Evolutionary conservation across 2,113 vertebrate genomes (phyloP).

Genomic region (Ceuthmochares aereus): DNA sequence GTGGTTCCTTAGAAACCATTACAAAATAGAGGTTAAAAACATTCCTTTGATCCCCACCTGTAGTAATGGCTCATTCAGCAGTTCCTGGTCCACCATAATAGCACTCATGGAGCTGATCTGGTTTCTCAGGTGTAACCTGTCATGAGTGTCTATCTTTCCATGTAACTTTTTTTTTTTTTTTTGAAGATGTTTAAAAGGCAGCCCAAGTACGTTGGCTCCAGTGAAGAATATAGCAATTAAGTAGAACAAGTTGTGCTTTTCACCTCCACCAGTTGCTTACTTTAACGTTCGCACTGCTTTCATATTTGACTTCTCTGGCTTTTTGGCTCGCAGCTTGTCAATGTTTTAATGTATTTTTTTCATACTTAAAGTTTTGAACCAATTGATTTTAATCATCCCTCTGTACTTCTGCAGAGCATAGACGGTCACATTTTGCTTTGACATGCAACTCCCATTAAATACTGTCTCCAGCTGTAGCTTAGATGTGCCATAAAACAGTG

Average conservation of each 20-base stretch:
- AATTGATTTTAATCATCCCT: slow-evolving; percentile 23
- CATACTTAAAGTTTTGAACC: slow-evolving; percentile 21
- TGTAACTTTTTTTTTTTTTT: background rate
- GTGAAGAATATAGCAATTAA: slow-evolving; percentile 20
- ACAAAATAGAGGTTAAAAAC: slow-evolving; percentile 24
- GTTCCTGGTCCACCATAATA: slow-evolving; percentile 19
- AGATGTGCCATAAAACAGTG: slow-evolving; percentile 60
- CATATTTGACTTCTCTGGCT: slow-evolving; percentile 15
- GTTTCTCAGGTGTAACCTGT: slow-evolving; percentile 56
- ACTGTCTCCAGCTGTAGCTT: slow-evolving; percentile 48
- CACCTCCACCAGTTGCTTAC: slow-evolving; percentile 30
- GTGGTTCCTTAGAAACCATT: slow-evolving; percentile 12
- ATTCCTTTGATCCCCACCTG: slow-evolving; percentile 36
- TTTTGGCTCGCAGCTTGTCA: slow-evolving; percentile 24
- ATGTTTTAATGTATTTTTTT: slow-evolving; percentile 24
- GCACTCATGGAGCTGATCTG: slow-evolving; percentile 39
- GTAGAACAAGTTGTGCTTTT: background rate
- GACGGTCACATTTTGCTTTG: background rate
- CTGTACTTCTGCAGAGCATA: background rate
- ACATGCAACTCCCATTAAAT: slow-evolving; percentile 36
- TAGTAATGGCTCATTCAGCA: slow-evolving; percentile 45
- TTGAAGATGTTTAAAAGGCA: slow-evolving; percentile 19
- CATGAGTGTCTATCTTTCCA: slow-evolving; percentile 7
- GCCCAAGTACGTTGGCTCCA: slow-evolving; percentile 17
- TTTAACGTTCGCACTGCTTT: slow-evolving; percentile 39